Evolutionary conservation across 35 echinoderm and acorn worm species (phyloP).

Genomic region (Anneissia japonica): DNA sequence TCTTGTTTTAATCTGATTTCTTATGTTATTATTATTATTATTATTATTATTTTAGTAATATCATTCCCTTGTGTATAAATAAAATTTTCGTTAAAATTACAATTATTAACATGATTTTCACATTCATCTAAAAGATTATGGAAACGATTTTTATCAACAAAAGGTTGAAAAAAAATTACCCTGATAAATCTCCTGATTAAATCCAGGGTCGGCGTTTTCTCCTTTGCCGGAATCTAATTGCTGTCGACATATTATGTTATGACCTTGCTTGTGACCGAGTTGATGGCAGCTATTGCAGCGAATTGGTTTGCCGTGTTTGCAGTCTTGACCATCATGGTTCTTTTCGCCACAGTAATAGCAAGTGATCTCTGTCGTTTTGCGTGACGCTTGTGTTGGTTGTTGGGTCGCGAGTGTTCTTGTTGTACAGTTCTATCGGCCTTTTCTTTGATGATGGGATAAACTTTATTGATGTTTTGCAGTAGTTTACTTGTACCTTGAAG

Average conservation of each 20-base stretch:
- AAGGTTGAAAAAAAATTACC: not conserved
- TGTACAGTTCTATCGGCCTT: not conserved
- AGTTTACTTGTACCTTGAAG: conserved; percentile 11
- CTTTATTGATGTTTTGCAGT: conserved; percentile 14
- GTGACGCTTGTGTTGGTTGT: not conserved
- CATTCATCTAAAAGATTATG: not conserved
- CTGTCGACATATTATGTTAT: not conserved
- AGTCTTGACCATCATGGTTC: not conserved
- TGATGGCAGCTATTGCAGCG: not conserved
- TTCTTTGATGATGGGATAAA: not conserved
- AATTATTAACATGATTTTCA: not conserved
- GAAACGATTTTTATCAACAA: not conserved
- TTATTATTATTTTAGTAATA: not conserved
- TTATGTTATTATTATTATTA: not conserved
- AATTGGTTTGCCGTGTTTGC: not conserved
- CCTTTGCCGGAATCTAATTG: not conserved
- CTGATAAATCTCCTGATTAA: not conserved
- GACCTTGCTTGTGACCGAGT: not conserved
- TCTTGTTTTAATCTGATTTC: no score
- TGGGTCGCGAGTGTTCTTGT: not conserved
- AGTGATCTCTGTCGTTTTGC: not conserved
- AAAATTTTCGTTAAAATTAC: not conserved
- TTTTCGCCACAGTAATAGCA: not conserved
- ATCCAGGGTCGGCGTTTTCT: not conserved
- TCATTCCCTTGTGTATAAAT: not conserved